Percentiles rank a stretch among this genome's conserved stretches.
These are phyloP conservation scores for Phymanthus crucifer DNA, from an alignment of 92 coral and sea anemone genomes.

Conservation along the genomic window DNA sequence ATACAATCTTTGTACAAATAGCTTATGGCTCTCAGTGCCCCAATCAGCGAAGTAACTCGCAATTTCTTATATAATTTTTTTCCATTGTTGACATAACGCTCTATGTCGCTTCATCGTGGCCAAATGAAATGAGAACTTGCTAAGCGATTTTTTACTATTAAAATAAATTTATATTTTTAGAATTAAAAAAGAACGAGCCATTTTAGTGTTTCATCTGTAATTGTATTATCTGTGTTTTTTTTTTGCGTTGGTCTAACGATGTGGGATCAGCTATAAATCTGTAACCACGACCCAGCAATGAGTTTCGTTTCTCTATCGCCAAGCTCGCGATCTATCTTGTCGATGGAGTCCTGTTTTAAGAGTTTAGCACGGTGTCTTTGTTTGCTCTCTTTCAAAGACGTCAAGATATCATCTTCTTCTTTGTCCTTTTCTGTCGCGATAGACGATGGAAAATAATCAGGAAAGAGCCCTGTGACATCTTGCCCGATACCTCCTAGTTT, in stretches of 20 bases:
- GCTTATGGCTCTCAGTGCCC: not conserved
- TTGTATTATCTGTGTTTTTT: not conserved
- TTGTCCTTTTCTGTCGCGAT: slow-evolving; percentile 11
- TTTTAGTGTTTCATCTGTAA: not conserved
- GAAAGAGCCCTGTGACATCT: slow-evolving; percentile 30
- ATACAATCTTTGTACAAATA: not conserved
- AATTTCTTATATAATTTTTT: not conserved
- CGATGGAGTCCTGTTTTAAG: slow-evolving; percentile 39
- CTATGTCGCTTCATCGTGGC: not conserved
- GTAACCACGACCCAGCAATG: slow-evolving; percentile 44
- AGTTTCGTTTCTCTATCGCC: slow-evolving; percentile 45
- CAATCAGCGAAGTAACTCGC: not conserved
- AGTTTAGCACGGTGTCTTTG: slow-evolving; percentile 39
- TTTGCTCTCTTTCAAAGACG: slow-evolving; percentile 30
- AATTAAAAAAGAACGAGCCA: not conserved
- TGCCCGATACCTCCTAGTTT: slow-evolving; percentile 34
- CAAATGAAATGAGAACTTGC: not conserved
- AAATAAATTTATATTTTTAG: not conserved
- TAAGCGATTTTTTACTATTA: not conserved
- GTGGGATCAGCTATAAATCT: slow-evolving; percentile 34
- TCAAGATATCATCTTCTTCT: slow-evolving; percentile 34
- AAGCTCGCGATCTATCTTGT: slow-evolving; percentile 43
- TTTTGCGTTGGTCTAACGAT: not conserved
- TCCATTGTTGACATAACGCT: not conserved
- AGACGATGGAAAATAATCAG: slow-evolving; percentile 46